Evolutionary conservation across 2,888 invertebrate species (phyloP).

Genomic region (Pollenia labialis): DNA sequence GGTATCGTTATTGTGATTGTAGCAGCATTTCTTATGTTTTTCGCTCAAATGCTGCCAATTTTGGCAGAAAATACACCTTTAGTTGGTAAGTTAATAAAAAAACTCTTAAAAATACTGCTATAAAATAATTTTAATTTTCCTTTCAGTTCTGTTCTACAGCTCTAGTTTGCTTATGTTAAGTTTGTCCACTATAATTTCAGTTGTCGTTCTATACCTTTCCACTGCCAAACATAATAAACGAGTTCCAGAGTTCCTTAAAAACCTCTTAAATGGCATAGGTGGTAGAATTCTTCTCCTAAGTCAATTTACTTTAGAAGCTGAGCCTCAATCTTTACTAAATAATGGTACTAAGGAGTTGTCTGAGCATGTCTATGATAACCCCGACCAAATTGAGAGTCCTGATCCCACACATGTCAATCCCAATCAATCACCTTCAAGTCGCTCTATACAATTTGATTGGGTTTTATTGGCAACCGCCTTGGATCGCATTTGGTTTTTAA

Average conservation of each 20-base stretch:
- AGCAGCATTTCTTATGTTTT: constrained; percentile 87
- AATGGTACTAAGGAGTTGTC: constrained; percentile 78
- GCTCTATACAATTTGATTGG: constrained; percentile 86
- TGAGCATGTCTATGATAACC: constrained; percentile 77
- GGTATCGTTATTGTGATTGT: constrained; percentile 86
- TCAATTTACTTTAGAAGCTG: constrained; percentile 78
- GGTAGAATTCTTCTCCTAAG: constrained; percentile 80
- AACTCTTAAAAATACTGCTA: background rate
- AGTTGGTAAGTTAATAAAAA: constrained; percentile 81
- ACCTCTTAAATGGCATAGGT: constrained; percentile 79
- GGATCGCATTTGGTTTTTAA: constrained; percentile 86
- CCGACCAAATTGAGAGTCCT: constrained; percentile 72
- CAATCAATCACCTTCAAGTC: constrained; percentile 75
- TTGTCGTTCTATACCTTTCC: constrained; percentile 85
- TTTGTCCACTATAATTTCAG: constrained; percentile 85
- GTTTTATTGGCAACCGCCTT: constrained; percentile 87
- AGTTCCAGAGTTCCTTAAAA: constrained; percentile 84
- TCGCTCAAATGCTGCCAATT: constrained; percentile 85
- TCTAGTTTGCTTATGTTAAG: constrained; percentile 85
- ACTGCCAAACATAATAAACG: constrained; percentile 83
- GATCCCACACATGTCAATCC: constrained; percentile 77
- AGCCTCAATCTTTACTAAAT: constrained; percentile 74
- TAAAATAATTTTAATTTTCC: constrained; percentile 12
- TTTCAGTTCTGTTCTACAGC: constrained; percentile 86
- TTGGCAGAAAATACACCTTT: constrained; percentile 84